Conservation (phyloP, 2,888 invertebrate genomes). For the Rapana venosa region DNA sequence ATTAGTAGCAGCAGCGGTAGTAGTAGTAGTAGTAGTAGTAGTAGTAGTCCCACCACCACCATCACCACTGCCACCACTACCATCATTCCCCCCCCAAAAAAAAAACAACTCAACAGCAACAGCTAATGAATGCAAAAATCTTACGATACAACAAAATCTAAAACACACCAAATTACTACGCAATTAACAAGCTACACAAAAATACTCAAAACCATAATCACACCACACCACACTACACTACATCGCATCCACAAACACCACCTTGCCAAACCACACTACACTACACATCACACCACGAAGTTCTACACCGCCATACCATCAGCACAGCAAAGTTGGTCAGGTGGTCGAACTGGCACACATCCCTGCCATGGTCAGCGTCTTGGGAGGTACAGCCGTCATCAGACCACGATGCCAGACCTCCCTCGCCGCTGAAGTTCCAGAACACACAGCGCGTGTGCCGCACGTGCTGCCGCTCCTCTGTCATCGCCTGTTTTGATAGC, state of each 20-base stretch:
- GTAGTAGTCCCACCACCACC: not conserved
- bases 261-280: no score
- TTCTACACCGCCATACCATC: conserved; percentile 50
- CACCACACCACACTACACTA: no score
- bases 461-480: conserved; percentile 35
- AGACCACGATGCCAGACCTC: conserved; percentile 66
- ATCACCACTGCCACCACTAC: no score
- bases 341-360: conserved; percentile 72
- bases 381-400: conserved; percentile 60
- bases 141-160: no score
- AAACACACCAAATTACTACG: no score
- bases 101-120: no score
- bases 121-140: no score
- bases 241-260: no score
- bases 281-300: no score
- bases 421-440: conserved; percentile 66
- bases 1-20: not conserved
- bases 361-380: conserved; percentile 49
- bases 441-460: conserved; percentile 57
- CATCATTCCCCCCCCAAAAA: no score
- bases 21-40: not conserved
- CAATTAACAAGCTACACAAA: no score
- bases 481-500: conserved; percentile 13
- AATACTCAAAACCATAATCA: no score
- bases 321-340: conserved; percentile 74